Percentiles rank a stretch among this genome's conserved stretches.
phyloP scores from a whole-genome alignment of 2,113 vertebrate species.

The Corydoras maculifer region DNA sequence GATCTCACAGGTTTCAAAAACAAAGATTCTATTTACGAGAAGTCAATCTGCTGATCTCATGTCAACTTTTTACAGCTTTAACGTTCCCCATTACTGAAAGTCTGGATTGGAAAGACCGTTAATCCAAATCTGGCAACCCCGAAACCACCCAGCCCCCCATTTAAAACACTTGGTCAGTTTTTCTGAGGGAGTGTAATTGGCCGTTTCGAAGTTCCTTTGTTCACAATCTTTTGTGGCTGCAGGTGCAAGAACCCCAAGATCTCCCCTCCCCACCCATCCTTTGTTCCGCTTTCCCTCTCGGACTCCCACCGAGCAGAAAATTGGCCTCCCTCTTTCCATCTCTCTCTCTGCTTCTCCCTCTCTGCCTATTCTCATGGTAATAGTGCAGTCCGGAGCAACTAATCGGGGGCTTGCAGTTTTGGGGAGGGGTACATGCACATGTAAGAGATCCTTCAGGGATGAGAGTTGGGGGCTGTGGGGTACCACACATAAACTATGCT shows the following conservation, averaged over 20 bases:
- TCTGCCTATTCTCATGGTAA: conserved; percentile 52
- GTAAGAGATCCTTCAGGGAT: conserved; percentile 8
- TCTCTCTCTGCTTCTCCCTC: conserved; percentile 48
- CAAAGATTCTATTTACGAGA: neutral
- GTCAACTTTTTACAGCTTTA: neutral
- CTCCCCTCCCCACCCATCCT: conserved; percentile 38
- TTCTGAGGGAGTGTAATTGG: conserved; percentile 36
- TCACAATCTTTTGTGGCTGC: conserved; percentile 37
- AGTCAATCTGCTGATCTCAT: neutral
- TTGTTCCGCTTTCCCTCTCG: conserved; percentile 47
- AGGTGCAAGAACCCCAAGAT: conserved; percentile 44
- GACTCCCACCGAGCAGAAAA: conserved; percentile 47
- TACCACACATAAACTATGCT: conserved; percentile 26
- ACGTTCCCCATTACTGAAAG: neutral
- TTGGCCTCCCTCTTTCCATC: conserved; percentile 43
- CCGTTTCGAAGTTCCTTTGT: conserved; percentile 45
- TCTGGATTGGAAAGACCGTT: neutral
- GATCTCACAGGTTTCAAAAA: neutral
- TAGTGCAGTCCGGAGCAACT: conserved; percentile 40
- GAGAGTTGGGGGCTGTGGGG: conserved; percentile 19
- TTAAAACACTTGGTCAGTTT: neutral
- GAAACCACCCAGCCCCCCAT: neutral
- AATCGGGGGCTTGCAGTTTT: conserved; percentile 36
- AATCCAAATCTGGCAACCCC: neutral
- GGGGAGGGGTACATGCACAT: conserved; percentile 33